Evolutionary conservation across 2,888 invertebrate genomes (phyloP), one percentile per base, ranked within the genome.

Genomic region (Prosopocoilus inquinatus): DNA sequence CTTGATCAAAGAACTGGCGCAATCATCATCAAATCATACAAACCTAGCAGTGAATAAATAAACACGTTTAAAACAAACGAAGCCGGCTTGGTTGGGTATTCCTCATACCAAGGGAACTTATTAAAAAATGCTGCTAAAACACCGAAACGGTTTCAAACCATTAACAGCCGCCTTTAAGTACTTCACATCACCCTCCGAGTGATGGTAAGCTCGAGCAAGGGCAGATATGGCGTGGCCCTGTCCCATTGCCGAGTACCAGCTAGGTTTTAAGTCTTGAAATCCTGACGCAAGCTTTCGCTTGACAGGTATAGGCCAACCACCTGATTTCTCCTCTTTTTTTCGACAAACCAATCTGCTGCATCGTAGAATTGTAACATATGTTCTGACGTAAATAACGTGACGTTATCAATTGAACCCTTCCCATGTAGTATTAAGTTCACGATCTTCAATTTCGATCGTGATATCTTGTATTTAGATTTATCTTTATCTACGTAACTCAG

Each of bases 1-100:
- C 95, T 74, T 91, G 88, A 64, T 87, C 84, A 74, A 89, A 94
- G 64, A 95, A 82, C 66, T 84, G 89, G 88, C 15, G 91, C 89
- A 34, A 90, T 87, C 46, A 85, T 84, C 75, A 90, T 89, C n/a
- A 98, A 80, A 80, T 99, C 99, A 76, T 96, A 97, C 9, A 99
- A 83, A 1, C 98, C 98, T 55, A 99, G 84, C 5, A 99, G 81
- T 0, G 98, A 93, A 79, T 97, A 99, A 69, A 99, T 95, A 80
- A 99, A 99, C 41, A 99, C 99, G 79, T 99, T 99, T 16, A 99
- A 84, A 9, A 99, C 97, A 79, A 95, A 97, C 0, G 94, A 88
- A 3, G 95, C 85, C 0, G 98, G 98, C 51, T 86, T 87, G 0
- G 98, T 98, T 0, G 99, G 99, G 78, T 99, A 99, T 75, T 99